phyloP scores from a whole-genome alignment of 2,888 invertebrate genomes.

The Eupithecia abbreviata region DNA sequence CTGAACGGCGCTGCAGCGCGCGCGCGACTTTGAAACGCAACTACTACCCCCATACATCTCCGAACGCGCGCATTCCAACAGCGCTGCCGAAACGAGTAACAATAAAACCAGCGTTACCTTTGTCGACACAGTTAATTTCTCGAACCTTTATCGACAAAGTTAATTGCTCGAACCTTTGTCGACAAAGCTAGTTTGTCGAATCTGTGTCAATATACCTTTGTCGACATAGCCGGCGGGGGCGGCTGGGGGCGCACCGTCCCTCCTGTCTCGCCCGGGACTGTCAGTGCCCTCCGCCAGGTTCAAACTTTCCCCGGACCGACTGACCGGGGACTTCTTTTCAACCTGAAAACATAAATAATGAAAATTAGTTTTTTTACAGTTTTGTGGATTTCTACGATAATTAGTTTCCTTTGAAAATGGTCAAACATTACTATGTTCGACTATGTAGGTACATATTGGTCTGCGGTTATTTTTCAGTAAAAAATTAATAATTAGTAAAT shows the following conservation, averaged over 20 bases:
- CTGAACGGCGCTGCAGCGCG: too few species aligned
- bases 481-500: too few species aligned
- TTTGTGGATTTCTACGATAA: background rate
- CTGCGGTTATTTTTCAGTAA: too few species aligned
- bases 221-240: conserved; percentile 20
- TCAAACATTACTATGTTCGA: background rate
- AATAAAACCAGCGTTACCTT: too few species aligned
- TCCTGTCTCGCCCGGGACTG: conserved; percentile 43
- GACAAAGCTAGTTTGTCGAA: background rate
- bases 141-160: too few species aligned
- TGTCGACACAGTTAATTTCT: too few species aligned
- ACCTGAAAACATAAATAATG: conserved; percentile 44
- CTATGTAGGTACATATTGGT: too few species aligned
- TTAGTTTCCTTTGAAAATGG: background rate
- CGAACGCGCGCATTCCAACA: too few species aligned
- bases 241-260: conserved; percentile 42
- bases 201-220: background rate
- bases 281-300: conserved; percentile 16
- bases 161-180: background rate
- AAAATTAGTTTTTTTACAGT: background rate
- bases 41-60: too few species aligned
- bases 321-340: conserved; percentile 59
- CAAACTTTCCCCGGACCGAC: conserved; percentile 43
- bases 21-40: too few species aligned
- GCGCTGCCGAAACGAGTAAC: too few species aligned